These are phyloP conservation scores for Scomberomorus guttatus DNA, from an alignment of 2,797 vertebrate genomes.

Conservation along the genomic window DNA sequence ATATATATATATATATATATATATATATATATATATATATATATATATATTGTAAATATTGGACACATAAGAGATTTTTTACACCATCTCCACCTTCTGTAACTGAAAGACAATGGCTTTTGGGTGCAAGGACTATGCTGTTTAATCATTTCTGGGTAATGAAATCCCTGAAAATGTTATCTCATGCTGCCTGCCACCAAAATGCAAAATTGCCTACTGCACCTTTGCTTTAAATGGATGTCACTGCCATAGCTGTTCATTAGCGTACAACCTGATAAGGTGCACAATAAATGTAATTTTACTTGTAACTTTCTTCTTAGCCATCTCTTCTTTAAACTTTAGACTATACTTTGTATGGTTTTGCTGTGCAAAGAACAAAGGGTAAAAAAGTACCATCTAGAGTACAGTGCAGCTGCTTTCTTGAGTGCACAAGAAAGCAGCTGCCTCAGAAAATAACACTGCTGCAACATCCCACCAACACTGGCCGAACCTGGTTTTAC, in stretches of 20 bases:
- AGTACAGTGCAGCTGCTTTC: neutral
- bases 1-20: too few relatives aligned
- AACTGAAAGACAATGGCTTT: neutral
- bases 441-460: slow-evolving; percentile 3
- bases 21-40: too few relatives aligned
- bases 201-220: neutral
- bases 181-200: neutral
- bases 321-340: slow-evolving; percentile 3
- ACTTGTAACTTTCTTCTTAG: neutral
- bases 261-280: neutral
- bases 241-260: neutral
- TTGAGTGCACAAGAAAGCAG: neutral
- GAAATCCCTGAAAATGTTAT: neutral
- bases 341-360: neutral
- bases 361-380: slow-evolving; percentile 2
- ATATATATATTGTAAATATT: neutral
- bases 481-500: neutral
- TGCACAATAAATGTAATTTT: neutral
- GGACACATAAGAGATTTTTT: neutral
- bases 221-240: slow-evolving; percentile 10
- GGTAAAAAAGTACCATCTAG: neutral
- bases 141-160: neutral
- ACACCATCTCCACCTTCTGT: neutral
- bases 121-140: neutral
- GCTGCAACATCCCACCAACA: neutral